These are phyloP conservation scores for Minunthozetes semirufus DNA, from an alignment of 2,888 invertebrate genomes.

Conservation along the genomic window DNA sequence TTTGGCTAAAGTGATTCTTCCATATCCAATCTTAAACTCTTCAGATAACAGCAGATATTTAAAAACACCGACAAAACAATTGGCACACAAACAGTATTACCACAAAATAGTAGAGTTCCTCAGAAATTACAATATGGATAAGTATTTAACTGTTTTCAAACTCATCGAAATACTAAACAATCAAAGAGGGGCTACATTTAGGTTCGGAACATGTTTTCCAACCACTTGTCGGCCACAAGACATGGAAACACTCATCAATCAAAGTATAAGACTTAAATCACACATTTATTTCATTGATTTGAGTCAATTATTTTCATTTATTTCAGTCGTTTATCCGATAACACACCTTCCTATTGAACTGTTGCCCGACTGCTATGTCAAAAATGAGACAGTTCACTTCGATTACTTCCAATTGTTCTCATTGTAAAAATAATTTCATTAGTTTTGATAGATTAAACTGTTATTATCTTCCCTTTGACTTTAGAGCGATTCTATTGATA, in stretches of 20 bases:
- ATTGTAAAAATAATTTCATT: conserved; percentile 11
- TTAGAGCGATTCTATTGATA: background rate
- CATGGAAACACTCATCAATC: conserved; percentile 24
- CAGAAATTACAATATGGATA: conserved; percentile 26
- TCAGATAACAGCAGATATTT: too few relatives aligned
- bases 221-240: conserved; percentile 27
- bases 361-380: conserved; percentile 32
- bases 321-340: conserved; percentile 30
- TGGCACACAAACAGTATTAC: background rate
- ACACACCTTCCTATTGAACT: conserved; percentile 27
- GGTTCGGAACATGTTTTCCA: conserved; percentile 31
- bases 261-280: conserved; percentile 12
- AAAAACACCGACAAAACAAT: background rate
- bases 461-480: background rate
- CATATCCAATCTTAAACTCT: background rate
- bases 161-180: conserved; percentile 31
- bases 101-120: conserved; percentile 10
- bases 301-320: background rate
- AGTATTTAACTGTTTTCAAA: conserved; percentile 32
- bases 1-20: conserved; percentile 31
- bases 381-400: background rate
- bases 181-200: conserved; percentile 21
- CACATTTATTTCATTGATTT: background rate
- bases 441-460: background rate
- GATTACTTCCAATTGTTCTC: conserved; percentile 20